A percentile compares a stretch with the other conserved stretches of the same genome.
phyloP scores from a whole-genome alignment of 2,888 invertebrate species.

The Caenorhabditis sp. region DNA sequence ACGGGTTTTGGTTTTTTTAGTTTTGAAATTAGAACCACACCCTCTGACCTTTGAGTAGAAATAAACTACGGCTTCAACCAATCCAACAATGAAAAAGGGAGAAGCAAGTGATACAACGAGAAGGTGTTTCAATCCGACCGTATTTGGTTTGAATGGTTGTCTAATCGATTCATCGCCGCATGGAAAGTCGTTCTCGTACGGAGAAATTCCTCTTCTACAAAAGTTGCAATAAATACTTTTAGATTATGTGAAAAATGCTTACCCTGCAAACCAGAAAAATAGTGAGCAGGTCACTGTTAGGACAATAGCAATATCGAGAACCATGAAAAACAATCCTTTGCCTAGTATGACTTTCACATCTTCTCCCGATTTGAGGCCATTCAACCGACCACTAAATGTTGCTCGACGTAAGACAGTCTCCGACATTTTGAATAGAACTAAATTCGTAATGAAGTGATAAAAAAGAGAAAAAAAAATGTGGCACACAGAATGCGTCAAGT shows the following conservation, averaged over 20 bases:
- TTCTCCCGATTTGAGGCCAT: constrained; percentile 14
- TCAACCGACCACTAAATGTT: constrained; percentile 50
- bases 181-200: constrained; percentile 81
- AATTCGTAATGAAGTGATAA: not conserved
- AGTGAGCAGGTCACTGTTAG: constrained; percentile 42
- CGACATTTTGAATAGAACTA: not conserved
- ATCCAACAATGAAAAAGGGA: constrained; percentile 54
- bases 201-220: constrained; percentile 50
- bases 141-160: constrained; percentile 81
- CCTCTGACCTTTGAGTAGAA: constrained; percentile 37
- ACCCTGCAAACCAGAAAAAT: constrained; percentile 53
- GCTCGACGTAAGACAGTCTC: constrained; percentile 26
- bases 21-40: no score
- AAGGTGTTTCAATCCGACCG: constrained; percentile 66
- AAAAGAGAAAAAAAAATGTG: not conserved
- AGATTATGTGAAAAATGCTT: not conserved
- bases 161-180: constrained; percentile 90
- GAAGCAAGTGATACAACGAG: constrained; percentile 56
- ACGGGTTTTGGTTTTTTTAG: not conserved
- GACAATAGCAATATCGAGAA: constrained; percentile 50
- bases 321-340: constrained; percentile 42
- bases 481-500: not conserved
- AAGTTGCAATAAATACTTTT: not conserved
- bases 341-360: not conserved
- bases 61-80: constrained; percentile 52